Percentiles rank a stretch among this genome's conserved stretches.
These are phyloP conservation scores for Neomonachus schauinslandi DNA, from an alignment of 2,113 vertebrate genomes.

Conservation along the genomic window DNA sequence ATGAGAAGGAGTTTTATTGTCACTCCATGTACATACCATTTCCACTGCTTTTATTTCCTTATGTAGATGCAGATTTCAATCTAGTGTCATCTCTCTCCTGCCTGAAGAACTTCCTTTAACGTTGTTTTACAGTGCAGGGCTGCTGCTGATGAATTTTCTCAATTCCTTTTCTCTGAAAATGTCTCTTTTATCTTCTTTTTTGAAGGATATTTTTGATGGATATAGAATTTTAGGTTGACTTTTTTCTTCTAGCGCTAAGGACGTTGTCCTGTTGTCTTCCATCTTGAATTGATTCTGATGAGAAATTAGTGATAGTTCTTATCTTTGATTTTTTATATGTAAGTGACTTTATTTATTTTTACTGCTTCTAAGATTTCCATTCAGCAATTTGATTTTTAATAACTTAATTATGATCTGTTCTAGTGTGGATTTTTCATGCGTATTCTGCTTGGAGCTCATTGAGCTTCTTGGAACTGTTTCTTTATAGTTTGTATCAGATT, in stretches of 20 bases:
- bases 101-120: neutral
- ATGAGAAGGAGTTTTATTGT: neutral
- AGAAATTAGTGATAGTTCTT: neutral
- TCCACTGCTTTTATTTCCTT: neutral
- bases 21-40: neutral
- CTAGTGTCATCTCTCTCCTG: neutral
- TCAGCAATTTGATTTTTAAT: neutral
- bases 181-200: neutral
- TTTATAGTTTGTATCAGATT: neutral
- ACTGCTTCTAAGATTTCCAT: neutral
- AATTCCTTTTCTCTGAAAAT: neutral
- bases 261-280: neutral
- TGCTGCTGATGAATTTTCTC: neutral
- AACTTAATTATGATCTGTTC: neutral
- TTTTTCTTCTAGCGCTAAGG: neutral
- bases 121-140: neutral
- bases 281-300: neutral
- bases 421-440: neutral
- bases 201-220: neutral
- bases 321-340: neutral
- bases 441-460: neutral
- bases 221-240: neutral
- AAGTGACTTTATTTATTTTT: neutral
- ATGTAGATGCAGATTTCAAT: neutral
- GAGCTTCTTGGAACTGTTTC: neutral